These are phyloP conservation scores for Australoheros facetus DNA, from an alignment of 2,797 vertebrate species.

Conservation along the genomic window DNA sequence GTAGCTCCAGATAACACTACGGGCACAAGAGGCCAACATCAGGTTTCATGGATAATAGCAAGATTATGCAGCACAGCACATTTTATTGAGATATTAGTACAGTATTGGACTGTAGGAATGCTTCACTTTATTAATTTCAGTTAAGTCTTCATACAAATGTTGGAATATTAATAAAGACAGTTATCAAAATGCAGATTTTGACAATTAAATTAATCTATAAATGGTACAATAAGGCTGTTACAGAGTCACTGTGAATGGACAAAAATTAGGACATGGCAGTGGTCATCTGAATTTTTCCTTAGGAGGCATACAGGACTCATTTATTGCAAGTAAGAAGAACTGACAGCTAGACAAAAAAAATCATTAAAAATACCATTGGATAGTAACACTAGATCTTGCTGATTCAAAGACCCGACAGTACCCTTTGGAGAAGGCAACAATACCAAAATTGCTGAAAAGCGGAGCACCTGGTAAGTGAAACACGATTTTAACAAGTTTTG, in stretches of 20 bases:
- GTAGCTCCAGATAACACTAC: conserved; percentile 21
- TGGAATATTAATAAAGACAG: conserved; percentile 66
- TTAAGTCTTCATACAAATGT: conserved; percentile 64
- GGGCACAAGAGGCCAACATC: background rate
- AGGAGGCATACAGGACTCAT: conserved; percentile 45
- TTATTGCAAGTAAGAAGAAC: conserved; percentile 67
- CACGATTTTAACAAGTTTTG: conserved; percentile 46
- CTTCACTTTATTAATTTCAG: conserved; percentile 63
- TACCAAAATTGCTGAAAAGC: conserved; percentile 45
- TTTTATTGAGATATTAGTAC: conserved; percentile 55
- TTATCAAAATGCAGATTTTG: conserved; percentile 60
- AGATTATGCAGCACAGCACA: conserved; percentile 43
- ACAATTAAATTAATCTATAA: conserved; percentile 56
- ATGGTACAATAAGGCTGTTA: conserved; percentile 56
- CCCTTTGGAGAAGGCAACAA: conserved; percentile 59
- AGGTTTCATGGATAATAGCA: background rate
- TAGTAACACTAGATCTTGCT: conserved; percentile 41
- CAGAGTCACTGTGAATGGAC: conserved; percentile 49
- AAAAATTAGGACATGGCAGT: conserved; percentile 47
- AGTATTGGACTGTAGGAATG: conserved; percentile 51
- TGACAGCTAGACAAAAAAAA: conserved; percentile 36
- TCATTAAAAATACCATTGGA: conserved; percentile 43
- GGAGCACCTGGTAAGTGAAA: conserved; percentile 66
- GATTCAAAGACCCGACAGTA: conserved; percentile 62
- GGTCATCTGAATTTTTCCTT: conserved; percentile 32